Evolutionary conservation across 2,888 invertebrate species (phyloP), one percentile per base, ranked within the genome.

Genomic region (Embidobia sp.): DNA sequence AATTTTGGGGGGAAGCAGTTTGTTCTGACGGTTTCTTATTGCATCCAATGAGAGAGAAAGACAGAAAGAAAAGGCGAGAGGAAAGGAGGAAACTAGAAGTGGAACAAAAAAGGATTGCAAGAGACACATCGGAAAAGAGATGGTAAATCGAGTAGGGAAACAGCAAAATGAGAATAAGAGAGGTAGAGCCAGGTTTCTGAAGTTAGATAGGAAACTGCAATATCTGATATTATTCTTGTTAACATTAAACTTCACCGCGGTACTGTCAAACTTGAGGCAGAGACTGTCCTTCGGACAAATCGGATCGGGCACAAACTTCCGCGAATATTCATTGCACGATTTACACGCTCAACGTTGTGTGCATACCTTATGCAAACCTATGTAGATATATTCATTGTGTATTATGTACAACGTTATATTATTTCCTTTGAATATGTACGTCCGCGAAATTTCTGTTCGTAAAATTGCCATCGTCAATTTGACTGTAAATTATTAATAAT

Each of bases 1-100:
- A 75, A 77, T 69, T 83, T 78, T 78, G 73, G 74, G 79, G 79
- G 78, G 80, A 82, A 22, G 81, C 82, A 79, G 82, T 80, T 81
- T 81, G 79, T 80, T 82, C 74, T 78, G 77, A 55, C 59, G 53
- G 69, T 61, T 83, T 81, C 77, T 82, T 81, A 80, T 72, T 49
- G 37, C 61, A 51, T 57, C 46, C 44, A 48, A 51, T 27, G 55
- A 55, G 46, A 49, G 29, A 40, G 31, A 64, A 44, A 51, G 33
- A 70, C 67, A 66, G 57, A 69, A 22, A 61, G 33, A 27, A 35
- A 57, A 16, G 42, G 48, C 8, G 63, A 19, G 51, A 64, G 42
- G 44, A 40, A 51, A 64, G 55, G 8, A 44, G 63, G 26, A 53
- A 27, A 44, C 18, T 7, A 7, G 40, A 35, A 10, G 15, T 16